These are phyloP conservation scores for Agrochola lota DNA, from an alignment of 2,888 invertebrate genomes.

Conservation along the genomic window DNA sequence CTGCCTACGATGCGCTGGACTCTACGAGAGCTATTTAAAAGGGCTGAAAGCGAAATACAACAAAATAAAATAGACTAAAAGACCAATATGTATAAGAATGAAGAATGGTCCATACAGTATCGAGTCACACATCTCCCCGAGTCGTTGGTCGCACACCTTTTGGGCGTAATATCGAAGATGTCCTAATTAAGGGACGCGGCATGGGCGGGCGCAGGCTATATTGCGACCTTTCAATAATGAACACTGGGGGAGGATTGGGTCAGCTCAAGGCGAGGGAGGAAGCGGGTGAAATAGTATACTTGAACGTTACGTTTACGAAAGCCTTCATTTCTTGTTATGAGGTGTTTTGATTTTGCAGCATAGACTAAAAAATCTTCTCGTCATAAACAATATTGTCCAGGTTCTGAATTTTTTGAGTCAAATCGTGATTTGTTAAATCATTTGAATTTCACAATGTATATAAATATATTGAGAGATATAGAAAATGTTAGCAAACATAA, in stretches of 20 bases:
- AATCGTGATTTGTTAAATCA: not conserved
- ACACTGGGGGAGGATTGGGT: slow-evolving; percentile 79
- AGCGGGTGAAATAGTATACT: slow-evolving; percentile 50
- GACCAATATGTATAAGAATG: not conserved
- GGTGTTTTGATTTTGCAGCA: not conserved
- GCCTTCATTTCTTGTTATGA: not conserved
- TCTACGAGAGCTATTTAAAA: not conserved
- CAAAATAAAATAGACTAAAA: not conserved
- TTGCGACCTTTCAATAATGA: slow-evolving; percentile 89
- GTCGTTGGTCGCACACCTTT: slow-evolving; percentile 84
- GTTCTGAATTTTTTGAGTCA: not conserved
- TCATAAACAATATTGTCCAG: not conserved
- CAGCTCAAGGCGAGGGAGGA: slow-evolving; percentile 49
- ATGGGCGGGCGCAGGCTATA: slow-evolving; percentile 81
- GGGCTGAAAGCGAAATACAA: not conserved
- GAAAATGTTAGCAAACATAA: not conserved
- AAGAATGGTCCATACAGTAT: slow-evolving; percentile 64
- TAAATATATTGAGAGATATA: not conserved
- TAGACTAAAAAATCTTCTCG: not conserved
- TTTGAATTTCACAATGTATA: not conserved
- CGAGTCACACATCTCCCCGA: slow-evolving; percentile 65
- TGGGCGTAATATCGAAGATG: slow-evolving; percentile 88
- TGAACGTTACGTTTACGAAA: no score
- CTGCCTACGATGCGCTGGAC: no score
- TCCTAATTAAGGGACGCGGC: slow-evolving; percentile 88